A percentile compares a stretch with the other conserved stretches of the same genome.
These are phyloP conservation scores for Oryzias woworae DNA, from an alignment of 2,113 vertebrate species.

Conservation along the genomic window DNA sequence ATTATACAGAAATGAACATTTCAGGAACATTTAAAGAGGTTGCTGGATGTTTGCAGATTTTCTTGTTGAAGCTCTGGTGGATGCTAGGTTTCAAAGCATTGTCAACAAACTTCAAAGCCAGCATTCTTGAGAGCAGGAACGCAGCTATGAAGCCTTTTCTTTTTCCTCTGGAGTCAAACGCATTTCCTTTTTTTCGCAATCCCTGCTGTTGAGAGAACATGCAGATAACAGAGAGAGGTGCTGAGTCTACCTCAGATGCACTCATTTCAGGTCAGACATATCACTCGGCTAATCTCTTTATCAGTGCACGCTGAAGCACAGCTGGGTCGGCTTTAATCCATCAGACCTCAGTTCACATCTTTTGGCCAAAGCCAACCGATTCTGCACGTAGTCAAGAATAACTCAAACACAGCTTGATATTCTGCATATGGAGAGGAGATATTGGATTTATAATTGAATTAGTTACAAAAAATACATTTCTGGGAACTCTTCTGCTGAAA, in stretches of 20 bases:
- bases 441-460: constrained; percentile 78
- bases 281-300: constrained; percentile 51
- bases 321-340: constrained; percentile 45
- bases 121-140: too few species aligned
- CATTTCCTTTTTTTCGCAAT: constrained; percentile 14
- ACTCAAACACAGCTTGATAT: constrained; percentile 70
- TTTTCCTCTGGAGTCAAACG: too few species aligned
- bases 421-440: constrained; percentile 67
- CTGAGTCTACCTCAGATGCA: constrained; percentile 26
- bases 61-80: too few species aligned
- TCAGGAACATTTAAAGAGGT: too few species aligned
- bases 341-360: constrained; percentile 50
- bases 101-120: too few species aligned
- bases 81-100: too few species aligned
- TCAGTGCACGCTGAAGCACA: constrained; percentile 41
- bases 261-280: constrained; percentile 43
- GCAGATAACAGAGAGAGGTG: constrained; percentile 4
- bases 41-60: too few species aligned
- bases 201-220: neutral
- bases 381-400: constrained; percentile 65
- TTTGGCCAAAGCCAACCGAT: constrained; percentile 67
- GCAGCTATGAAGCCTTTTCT: too few species aligned
- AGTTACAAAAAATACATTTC: constrained; percentile 48
- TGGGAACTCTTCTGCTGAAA: constrained; percentile 48
- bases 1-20: too few species aligned